Evolutionary conservation across 1,140 invertebrate genomes (phyloP).

Genomic region (Heliconius himera): DNA sequence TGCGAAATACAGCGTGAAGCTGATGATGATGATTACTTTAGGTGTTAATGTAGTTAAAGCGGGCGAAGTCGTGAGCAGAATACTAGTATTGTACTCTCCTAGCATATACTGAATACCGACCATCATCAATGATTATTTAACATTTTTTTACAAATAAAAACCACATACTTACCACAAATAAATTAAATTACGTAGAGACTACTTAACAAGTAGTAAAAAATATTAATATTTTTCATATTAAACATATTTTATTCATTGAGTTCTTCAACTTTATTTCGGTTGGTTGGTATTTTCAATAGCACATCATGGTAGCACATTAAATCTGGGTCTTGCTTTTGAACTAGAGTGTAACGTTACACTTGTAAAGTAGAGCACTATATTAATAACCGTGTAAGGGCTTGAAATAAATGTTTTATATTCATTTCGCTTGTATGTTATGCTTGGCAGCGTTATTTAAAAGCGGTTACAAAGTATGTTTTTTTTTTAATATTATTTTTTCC

Average conservation of each 20-base stretch:
- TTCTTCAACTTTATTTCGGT: not conserved
- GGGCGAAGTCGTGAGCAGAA: too few relatives aligned
- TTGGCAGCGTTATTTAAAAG: not conserved
- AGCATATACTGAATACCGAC: too few relatives aligned
- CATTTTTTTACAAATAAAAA: too few relatives aligned
- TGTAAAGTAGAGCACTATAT: slow-evolving; percentile 6
- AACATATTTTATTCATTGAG: not conserved
- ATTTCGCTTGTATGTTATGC: not conserved
- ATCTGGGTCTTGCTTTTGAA: slow-evolving; percentile 27
- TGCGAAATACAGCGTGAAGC: too few relatives aligned
- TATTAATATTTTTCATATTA: not conserved
- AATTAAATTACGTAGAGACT: not conserved
- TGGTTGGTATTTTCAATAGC: slow-evolving; percentile 22
- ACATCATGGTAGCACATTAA: slow-evolving; percentile 25
- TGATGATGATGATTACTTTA: too few relatives aligned
- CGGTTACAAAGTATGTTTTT: too few relatives aligned
- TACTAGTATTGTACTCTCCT: too few relatives aligned
- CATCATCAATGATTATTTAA: too few relatives aligned
- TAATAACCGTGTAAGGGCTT: slow-evolving; percentile 8
- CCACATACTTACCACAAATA: not conserved
- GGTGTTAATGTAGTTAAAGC: too few relatives aligned
- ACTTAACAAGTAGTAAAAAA: not conserved
- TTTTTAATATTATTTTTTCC: too few relatives aligned
- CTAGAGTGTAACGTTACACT: slow-evolving; percentile 5
- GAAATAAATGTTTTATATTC: slow-evolving; percentile 2